Percentiles rank a stretch among this genome's conserved stretches.
phyloP scores from a whole-genome alignment of 2,113 vertebrate species.

The Asarcornis scutulata region DNA sequence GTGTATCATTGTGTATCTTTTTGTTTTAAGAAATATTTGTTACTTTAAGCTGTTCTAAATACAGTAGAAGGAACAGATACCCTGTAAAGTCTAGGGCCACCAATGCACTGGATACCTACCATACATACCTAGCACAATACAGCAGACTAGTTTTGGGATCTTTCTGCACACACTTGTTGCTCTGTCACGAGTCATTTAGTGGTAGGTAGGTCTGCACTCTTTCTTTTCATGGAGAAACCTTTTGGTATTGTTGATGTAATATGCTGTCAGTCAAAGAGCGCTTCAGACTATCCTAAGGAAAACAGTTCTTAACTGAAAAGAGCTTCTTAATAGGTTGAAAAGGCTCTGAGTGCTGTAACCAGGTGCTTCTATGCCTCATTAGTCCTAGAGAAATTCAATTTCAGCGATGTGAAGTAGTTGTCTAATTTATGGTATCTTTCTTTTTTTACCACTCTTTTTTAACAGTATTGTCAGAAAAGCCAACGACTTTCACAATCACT shows the following conservation, averaged over 20 bases:
- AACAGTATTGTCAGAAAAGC: slow-evolving; percentile 91
- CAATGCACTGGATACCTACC: not conserved
- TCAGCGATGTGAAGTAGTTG: not conserved
- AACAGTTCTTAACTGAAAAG: not conserved
- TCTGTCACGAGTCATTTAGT: not conserved
- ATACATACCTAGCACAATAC: not conserved
- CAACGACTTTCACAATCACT: slow-evolving; percentile 93
- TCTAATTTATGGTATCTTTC: not conserved
- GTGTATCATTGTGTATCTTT: not conserved
- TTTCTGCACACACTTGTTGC: not conserved
- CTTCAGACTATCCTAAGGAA: not conserved
- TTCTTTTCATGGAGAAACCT: not conserved
- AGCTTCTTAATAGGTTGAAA: not conserved
- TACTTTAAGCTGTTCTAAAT: not conserved
- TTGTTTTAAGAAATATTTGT: not conserved
- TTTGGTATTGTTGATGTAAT: not conserved
- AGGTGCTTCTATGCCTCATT: not conserved
- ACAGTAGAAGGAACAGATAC: not conserved
- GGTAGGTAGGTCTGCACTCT: not conserved
- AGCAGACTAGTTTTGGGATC: not conserved
- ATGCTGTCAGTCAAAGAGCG: not conserved
- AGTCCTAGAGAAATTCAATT: not conserved
- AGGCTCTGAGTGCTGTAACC: not conserved
- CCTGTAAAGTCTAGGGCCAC: not conserved
- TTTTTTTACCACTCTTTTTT: not conserved